Percentiles rank a stretch among this genome's conserved stretches.
Evolutionary conservation across 2,113 vertebrate genomes (phyloP).

Genomic region (Mola mola): DNA sequence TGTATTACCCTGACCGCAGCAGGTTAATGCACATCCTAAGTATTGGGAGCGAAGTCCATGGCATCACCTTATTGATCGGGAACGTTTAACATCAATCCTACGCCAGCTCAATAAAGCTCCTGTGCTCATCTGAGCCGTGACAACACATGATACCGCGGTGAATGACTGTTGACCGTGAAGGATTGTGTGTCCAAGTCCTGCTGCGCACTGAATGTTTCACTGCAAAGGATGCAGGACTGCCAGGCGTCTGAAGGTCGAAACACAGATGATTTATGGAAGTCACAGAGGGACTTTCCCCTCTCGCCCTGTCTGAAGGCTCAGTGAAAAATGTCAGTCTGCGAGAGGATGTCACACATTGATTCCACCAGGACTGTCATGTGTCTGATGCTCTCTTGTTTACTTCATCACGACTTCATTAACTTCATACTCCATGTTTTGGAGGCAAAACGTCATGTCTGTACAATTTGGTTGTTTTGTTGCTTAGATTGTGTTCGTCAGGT

Average conservation of each 20-base stretch:
- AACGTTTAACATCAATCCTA: slow-evolving; percentile 9
- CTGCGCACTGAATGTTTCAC: neutral
- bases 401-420: too few relatives aligned
- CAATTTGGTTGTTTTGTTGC: too few relatives aligned
- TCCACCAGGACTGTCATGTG: too few relatives aligned
- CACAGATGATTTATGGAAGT: slow-evolving; percentile 17
- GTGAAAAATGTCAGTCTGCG: slow-evolving; percentile 13
- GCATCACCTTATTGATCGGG: slow-evolving; percentile 33
- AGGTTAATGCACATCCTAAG: slow-evolving; percentile 18
- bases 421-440: too few relatives aligned
- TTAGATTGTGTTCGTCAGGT: too few relatives aligned
- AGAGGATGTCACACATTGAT: neutral
- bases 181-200: slow-evolving; percentile 17
- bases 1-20: slow-evolving; percentile 2
- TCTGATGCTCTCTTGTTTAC: too few relatives aligned
- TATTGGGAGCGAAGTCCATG: slow-evolving; percentile 10
- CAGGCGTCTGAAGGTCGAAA: slow-evolving; percentile 2
- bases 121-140: slow-evolving; percentile 13
- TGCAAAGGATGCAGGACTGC: slow-evolving; percentile 1
- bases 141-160: slow-evolving; percentile 9
- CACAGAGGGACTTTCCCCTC: slow-evolving; percentile 21
- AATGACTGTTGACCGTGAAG: slow-evolving; percentile 17
- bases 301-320: neutral
- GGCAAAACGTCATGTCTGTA: too few relatives aligned
- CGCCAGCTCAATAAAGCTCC: slow-evolving; percentile 17